Evolutionary conservation across 23 tunicate genomes (phyloP), one percentile per base, ranked within the genome.

Genomic region (Botrylloides violaceus): DNA sequence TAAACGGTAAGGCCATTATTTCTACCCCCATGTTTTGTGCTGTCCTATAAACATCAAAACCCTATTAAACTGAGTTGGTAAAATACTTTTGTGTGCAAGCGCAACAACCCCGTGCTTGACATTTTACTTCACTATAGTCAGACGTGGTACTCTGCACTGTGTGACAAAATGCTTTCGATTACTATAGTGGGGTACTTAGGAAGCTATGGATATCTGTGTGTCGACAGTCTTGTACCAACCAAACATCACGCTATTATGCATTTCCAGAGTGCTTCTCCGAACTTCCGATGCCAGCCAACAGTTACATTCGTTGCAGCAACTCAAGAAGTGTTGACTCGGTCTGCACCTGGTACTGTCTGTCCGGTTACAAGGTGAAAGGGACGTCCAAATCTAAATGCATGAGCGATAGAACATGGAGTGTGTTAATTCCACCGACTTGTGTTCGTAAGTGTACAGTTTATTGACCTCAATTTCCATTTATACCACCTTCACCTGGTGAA

Each of bases 321-420:
- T 9, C 9, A 22, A n/a, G 19, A 59, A 63, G 29, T 4, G 35
- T 77, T 15, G 86, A 77, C 4, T 81, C 87, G 15, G 76, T 72
- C 3, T 87, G 96, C 47, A 64, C 68, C 53, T 87, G 96, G 96
- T 33, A 20, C 7, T 81, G 87, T 38, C 56, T 48, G 7, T 9
- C 34, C 1, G 79, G 68, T 20, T 56, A 70, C 34, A 59, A 58
- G 38, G 31, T 81, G 3, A 47, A 32, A 22, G 96, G 96, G 0
- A 61, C 47, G 25, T 34, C 61, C 12, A 15, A 4, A 4, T 76
- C 87, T 23, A 53, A 30, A 2, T 87, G 96, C 38, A 39, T 79
- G 43, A 71, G 61, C 5, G 96, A 87, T 71, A 32, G 96, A 29
- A 87, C 96, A 36, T 87, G 96, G 96, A 87, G 87, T 66, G 74